Base-by-base conservation (phyloP, 2,113 vertebrate genomes). In the Anoplopoma fimbria region DNA sequence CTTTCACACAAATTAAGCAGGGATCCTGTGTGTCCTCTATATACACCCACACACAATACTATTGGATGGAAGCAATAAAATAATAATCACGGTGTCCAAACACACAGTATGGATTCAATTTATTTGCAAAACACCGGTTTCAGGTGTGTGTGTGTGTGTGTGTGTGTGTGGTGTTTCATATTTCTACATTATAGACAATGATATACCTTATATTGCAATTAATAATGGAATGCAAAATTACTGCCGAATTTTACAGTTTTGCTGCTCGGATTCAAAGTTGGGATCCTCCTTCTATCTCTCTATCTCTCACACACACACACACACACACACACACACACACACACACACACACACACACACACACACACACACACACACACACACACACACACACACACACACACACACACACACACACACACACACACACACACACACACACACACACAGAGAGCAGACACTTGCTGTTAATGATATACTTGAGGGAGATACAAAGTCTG, bases 401-500 rank as follows among this genome's bases (percentile, higher is more conserved):
- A 17, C 31, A 38, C 13, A 21, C 23, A 7, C 69, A 19, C 4
- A 14, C 45, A 2, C 33, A 6, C 31, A 10, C 23, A 29, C 69
- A 27, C 31, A 69, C 31, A 34, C 47, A 34, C 14, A 19, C 69
- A 40, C 69, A 29, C 13, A 42, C 25, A 42, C 7, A 29, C 6
- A 15, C 27, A 14, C 62, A 23, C 29, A 33, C 27, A 57, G n/a
- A 36, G n/a, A n/a, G n/a, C 61, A 33, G 19, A 71, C 47, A 49
- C 45, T 27, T 4, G 31, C 74, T 85, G 93, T 95, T 94, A 94
- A 95, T 95, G 65, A 94, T 92, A 93, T 65, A 95, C 93, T 83
- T 33, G 25, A 58, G 47, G 49, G 25, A 34, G 79, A 72, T 94
- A 95, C 94, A 95, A 95, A 95, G 94, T 95, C 93, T 94, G 87